A percentile compares a stretch with the other conserved stretches of the same genome.
These are phyloP conservation scores for Fundulus diaphanus DNA, from an alignment of 2,797 vertebrate genomes.

Conservation along the genomic window DNA sequence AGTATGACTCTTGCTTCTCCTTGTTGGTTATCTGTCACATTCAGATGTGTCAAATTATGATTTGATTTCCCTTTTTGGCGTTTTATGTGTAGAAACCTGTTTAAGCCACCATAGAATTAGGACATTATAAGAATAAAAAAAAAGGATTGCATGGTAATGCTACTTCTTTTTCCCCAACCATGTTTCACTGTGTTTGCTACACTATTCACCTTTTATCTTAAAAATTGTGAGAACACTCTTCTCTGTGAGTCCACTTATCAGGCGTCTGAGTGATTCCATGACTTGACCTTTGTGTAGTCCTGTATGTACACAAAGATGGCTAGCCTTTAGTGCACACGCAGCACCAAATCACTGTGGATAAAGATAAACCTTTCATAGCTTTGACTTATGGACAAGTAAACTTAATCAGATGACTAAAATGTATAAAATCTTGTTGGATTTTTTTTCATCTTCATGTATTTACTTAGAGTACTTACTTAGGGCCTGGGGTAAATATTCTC, in stretches of 20 bases:
- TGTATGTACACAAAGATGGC: neutral
- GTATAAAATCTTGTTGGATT: too few species aligned
- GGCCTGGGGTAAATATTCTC: neutral
- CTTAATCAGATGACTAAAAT: too few species aligned
- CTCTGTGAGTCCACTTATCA: neutral
- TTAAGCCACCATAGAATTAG: too few species aligned
- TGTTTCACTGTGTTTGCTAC: too few species aligned
- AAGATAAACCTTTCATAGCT: neutral
- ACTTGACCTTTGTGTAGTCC: neutral
- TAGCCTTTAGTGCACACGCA: neutral
- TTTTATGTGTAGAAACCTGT: too few species aligned
- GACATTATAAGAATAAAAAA: too few species aligned
- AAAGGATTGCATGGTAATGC: too few species aligned
- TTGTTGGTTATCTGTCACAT: too few species aligned
- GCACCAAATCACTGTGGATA: neutral
- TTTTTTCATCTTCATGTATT: neutral
- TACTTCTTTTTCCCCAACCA: too few species aligned
- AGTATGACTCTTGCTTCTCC: neutral
- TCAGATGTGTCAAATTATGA: too few species aligned
- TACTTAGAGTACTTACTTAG: neutral
- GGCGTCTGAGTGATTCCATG: neutral
- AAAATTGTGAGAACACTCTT: neutral
- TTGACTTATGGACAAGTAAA: neutral
- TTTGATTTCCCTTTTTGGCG: too few species aligned
- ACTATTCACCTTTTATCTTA: too few species aligned